phyloP scores from a whole-genome alignment of 2,888 invertebrate species.

The Monochamus alternatus region DNA sequence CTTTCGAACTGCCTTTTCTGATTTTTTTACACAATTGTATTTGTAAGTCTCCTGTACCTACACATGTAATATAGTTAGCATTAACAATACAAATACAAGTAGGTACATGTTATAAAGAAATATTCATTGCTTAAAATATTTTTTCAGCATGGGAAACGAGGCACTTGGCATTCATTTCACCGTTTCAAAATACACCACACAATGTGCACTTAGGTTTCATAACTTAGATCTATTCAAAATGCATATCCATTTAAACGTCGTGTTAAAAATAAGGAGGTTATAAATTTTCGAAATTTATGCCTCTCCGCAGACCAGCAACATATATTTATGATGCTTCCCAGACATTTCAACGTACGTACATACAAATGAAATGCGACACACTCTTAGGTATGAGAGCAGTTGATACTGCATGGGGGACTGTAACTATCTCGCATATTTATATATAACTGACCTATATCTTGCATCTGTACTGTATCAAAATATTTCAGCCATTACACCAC shows the following conservation, averaged over 20 bases:
- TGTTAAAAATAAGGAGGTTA: background rate
- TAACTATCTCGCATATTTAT: conserved; percentile 6
- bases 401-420: background rate
- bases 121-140: no score
- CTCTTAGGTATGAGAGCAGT: background rate
- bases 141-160: no score
- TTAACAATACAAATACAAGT: no score
- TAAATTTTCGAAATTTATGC: background rate
- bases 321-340: background rate
- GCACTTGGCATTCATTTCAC: no score
- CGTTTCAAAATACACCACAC: no score
- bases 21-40: no score
- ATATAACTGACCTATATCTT: conserved; percentile 10
- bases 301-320: background rate
- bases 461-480: background rate
- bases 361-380: background rate
- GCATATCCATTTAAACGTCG: background rate
- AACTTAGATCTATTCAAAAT: background rate
- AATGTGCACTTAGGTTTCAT: no score
- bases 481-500: no score
- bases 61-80: no score
- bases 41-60: no score
- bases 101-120: no score
- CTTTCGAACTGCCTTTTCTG: no score
- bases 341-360: background rate